Evolutionary conservation across 1,140 invertebrate species (phyloP), one percentile per base, ranked within the genome.

Genomic region (Procambarus clarkii): DNA sequence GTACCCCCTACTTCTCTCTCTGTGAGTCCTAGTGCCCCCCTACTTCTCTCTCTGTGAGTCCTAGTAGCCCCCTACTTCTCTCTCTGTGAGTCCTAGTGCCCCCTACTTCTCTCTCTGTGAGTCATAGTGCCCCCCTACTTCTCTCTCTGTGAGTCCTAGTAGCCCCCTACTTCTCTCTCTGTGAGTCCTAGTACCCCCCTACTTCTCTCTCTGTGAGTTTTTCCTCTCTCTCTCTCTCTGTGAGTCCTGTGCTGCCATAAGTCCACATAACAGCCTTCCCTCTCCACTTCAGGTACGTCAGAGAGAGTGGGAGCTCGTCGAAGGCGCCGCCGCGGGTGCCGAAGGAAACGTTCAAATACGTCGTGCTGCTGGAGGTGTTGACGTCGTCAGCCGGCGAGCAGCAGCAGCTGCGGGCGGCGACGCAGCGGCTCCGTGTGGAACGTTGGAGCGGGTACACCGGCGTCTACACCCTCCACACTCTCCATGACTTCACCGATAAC

Each of bases 291-390:
- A 91, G 84, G 78, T 91, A 86, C 64, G 90, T 91, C 58, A 71
- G 90, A 13, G 83, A 91, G 76, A 48, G 48, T 13, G 50, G 24
- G 13, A 24, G 21, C 34, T 48, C 54, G 15, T n/a, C 45, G 21
- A 71, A n/a, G 34, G 48, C 44, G 15, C 18, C 45, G 21, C 50
- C 44, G 46, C 45, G 50, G 58, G 21, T 46, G 7, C 89, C 89
- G 44, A 79, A 86, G 50, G 90, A 91, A 60, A 91, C 78, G 5
- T 91, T 91, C 79, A 91, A 91, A 78, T 91, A 91, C 90, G 90
- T 91, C 54, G 84, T 91, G 78, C 48, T 87, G 60, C 78, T 91
- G 58, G 90, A 91, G 79, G 85, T 91, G 44, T 9, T 87, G 5
- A 86, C 84, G 13, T 8, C n/a, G 60, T 15, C 64, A 9, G 54